These are phyloP conservation scores for Holcopasites calliopsidis DNA, from an alignment of 1,140 invertebrate genomes.

Conservation along the genomic window DNA sequence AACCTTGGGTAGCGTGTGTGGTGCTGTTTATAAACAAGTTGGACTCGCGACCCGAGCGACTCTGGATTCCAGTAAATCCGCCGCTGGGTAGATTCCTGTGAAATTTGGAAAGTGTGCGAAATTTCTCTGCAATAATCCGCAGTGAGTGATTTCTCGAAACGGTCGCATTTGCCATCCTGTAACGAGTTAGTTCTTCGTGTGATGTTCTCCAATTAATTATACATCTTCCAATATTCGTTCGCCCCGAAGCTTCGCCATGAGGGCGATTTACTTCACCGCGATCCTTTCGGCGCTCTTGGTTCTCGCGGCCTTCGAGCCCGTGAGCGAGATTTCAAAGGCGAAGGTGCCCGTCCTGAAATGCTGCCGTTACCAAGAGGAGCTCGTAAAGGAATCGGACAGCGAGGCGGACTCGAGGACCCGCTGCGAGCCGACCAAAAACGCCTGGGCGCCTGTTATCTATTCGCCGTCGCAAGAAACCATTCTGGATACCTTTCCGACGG, in stretches of 20 bases:
- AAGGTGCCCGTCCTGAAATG: slow-evolving; percentile 78
- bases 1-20: neutral
- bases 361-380: slow-evolving; percentile 76
- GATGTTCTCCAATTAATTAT: neutral
- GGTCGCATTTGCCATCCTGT: too few species aligned
- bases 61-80: neutral
- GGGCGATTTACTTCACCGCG: neutral
- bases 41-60: neutral
- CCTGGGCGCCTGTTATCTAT: slow-evolving; percentile 80
- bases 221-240: neutral
- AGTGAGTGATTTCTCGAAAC: neutral
- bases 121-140: too few species aligned
- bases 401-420: slow-evolving; percentile 12
- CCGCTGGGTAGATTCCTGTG: too few species aligned
- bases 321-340: slow-evolving; percentile 10
- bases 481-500: slow-evolving; percentile 71
- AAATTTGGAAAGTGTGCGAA: too few species aligned
- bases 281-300: neutral
- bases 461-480: slow-evolving; percentile 72
- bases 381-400: slow-evolving; percentile 57
- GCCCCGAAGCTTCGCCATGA: neutral
- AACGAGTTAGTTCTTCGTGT: neutral
- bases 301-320: slow-evolving; percentile 1
- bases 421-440: slow-evolving; percentile 57
- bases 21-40: slow-evolving; percentile 9